Evolutionary conservation across 2,888 invertebrate species (phyloP), one percentile per base, ranked within the genome.

Genomic region (Lithodes maja): DNA sequence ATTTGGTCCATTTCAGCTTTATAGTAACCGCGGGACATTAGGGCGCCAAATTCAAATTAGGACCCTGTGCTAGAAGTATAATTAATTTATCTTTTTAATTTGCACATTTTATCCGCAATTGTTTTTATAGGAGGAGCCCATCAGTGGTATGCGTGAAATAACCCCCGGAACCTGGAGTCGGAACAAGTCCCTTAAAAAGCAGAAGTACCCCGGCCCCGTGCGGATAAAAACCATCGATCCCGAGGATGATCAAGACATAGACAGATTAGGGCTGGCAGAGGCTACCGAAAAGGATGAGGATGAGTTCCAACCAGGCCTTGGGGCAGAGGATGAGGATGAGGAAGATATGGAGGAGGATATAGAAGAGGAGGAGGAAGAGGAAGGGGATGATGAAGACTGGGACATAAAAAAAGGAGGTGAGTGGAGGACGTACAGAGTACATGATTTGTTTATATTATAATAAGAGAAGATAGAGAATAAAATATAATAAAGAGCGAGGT

Each of bases 261-360:
- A 87, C 78, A 77, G 83, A 7, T 53, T 87, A 15, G 87, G 87
- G 50, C 52, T 87, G 69, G 75, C 77, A 49, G 87, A 83, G n/a
- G 87, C 87, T n/a, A 87, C 87, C 1, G 87, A 87, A 9, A 78
- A 75, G 54, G 87, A 87, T 53, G 87, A 87, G n/a, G 83, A 83
- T 1, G 87, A 87, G 33, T 87, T 87, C 53, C 69, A 83, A 1
- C 87, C 87, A 0, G 74, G 75, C 3, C 33, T 33, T 1, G 53
- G 9, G 2, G 53, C 1, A 17, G 83, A 83, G 74, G 83, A 83
- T 15, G 83, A 86, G 1, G 55, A 80, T 53, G 80, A 86, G 49
- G 86, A 80, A 7, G 82, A 82, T 3, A 53, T 50, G 12, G 17
- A 69, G 1, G 84, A 84, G 55, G 75, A 54, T 0, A 69, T 68